Evolutionary conservation across 2,888 invertebrate genomes (phyloP).

Genomic region (Ochlodes sylvanus): DNA sequence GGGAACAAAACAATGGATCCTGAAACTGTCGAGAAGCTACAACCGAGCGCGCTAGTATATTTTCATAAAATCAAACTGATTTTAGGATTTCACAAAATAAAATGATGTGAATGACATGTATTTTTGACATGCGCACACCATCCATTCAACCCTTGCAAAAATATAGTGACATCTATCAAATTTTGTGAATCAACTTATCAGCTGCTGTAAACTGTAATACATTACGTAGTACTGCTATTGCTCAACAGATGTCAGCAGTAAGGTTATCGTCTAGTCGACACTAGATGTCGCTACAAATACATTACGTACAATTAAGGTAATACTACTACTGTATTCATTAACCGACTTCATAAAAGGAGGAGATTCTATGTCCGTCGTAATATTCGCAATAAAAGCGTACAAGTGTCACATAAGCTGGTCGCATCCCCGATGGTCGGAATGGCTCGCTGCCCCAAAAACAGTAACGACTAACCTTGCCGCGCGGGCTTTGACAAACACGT

Average conservation of each 20-base stretch:
- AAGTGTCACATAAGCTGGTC: not conserved
- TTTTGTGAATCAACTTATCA: not conserved
- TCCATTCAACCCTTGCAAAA: conserved; percentile 53
- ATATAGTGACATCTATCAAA: conserved; percentile 57
- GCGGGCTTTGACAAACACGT: conserved; percentile 1
- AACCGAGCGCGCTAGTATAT: conserved; percentile 62
- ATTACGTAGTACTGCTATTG: conserved; percentile 43
- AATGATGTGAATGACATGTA: conserved; percentile 77
- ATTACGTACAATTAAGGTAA: not conserved
- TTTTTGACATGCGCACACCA: conserved; percentile 80
- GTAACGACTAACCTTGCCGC: conserved; percentile 36
- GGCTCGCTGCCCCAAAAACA: conserved; percentile 36
- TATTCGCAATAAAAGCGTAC: too few relatives aligned
- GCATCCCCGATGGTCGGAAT: not conserved
- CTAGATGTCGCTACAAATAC: not conserved
- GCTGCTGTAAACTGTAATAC: not conserved
- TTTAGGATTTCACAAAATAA: conserved; percentile 76
- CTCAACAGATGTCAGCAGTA: conserved; percentile 50
- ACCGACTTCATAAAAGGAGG: too few relatives aligned
- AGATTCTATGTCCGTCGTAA: too few relatives aligned
- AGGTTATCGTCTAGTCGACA: not conserved
- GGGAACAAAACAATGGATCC: conserved; percentile 57
- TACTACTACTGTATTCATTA: too few relatives aligned
- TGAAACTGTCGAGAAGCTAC: conserved; percentile 61
- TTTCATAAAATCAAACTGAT: conserved; percentile 73